Conservation (phyloP, 2,888 invertebrate species). For the Athripsodes cinereus region DNA sequence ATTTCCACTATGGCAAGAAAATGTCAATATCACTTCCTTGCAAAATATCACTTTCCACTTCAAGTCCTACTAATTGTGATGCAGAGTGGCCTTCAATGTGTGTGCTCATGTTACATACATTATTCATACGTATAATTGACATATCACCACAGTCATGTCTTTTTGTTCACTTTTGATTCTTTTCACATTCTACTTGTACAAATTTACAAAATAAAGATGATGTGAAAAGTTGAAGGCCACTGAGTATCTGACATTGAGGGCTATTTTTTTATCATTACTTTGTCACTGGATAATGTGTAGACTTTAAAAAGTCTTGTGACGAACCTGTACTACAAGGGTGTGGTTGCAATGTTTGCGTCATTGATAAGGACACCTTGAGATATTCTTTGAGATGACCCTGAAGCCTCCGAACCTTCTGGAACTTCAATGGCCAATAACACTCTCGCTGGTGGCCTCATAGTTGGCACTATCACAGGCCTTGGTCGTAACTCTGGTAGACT, state of each 20-base stretch:
- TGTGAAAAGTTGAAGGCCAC: no score
- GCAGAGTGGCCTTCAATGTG: no score
- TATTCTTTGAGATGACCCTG: conserved; percentile 33
- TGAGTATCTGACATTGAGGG: no score
- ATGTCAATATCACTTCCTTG: background rate
- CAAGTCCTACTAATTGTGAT: no score
- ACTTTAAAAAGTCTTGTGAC: conserved; percentile 47
- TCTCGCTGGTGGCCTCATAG: conserved; percentile 30
- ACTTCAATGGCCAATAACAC: conserved; percentile 45
- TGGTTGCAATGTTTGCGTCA: conserved; percentile 28
- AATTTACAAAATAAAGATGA: no score
- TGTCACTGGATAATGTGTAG: conserved; percentile 40
- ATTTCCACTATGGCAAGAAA: no score
- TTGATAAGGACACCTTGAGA: conserved; percentile 31
- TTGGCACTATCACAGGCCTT: conserved; percentile 18
- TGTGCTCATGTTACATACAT: no score
- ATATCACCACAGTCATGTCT: no score
- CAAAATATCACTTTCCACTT: background rate
- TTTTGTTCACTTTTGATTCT: no score
- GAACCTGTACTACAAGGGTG: conserved; percentile 47
- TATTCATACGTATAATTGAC: no score
- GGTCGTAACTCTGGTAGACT: conserved; percentile 45
- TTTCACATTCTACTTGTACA: no score
- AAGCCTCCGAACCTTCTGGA: conserved; percentile 21
- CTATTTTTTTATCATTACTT: conserved; percentile 25